Conservation (phyloP, 2,888 invertebrate genomes). For the Sicus ferrugineus region DNA sequence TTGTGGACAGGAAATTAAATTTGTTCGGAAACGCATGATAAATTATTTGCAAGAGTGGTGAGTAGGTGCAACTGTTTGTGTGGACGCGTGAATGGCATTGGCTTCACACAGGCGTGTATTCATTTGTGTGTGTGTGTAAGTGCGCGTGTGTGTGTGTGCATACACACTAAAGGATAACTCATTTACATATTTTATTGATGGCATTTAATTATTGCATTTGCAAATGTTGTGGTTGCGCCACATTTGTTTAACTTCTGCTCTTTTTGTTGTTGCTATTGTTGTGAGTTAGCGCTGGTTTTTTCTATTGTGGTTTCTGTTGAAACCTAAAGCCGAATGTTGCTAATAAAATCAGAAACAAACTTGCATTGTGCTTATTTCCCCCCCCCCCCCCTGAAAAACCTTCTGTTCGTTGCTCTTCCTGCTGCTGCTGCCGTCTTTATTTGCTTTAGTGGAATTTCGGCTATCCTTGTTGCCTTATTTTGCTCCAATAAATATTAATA, state of each 20-base stretch:
- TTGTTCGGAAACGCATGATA: constrained; percentile 52
- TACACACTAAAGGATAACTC: constrained; percentile 46
- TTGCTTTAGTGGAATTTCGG: too few relatives aligned
- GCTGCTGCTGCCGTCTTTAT: too few relatives aligned
- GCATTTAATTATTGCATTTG: constrained; percentile 60
- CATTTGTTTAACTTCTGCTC: neutral
- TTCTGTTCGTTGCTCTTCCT: too few relatives aligned
- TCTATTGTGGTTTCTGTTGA: neutral
- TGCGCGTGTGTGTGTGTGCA: constrained; percentile 24
- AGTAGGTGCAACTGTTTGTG: constrained; percentile 28
- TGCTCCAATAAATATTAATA: constrained; percentile 34
- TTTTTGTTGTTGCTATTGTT: constrained; percentile 10
- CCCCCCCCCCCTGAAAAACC: too few relatives aligned
- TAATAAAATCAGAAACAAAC: neutral
- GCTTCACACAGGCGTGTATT: neutral
- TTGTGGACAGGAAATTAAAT: constrained; percentile 54
- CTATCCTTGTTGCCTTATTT: too few relatives aligned
- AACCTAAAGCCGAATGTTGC: neutral
- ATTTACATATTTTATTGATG: constrained; percentile 61
- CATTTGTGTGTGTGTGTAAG: constrained; percentile 35
- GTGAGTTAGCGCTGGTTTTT: constrained; percentile 9
- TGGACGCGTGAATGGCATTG: constrained; percentile 2
- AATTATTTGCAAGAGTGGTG: constrained; percentile 34
- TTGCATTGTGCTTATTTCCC: neutral
- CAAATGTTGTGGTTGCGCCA: constrained; percentile 36